phyloP scores from a whole-genome alignment of 2,888 invertebrate genomes.

The Ephialtes manifestator region DNA sequence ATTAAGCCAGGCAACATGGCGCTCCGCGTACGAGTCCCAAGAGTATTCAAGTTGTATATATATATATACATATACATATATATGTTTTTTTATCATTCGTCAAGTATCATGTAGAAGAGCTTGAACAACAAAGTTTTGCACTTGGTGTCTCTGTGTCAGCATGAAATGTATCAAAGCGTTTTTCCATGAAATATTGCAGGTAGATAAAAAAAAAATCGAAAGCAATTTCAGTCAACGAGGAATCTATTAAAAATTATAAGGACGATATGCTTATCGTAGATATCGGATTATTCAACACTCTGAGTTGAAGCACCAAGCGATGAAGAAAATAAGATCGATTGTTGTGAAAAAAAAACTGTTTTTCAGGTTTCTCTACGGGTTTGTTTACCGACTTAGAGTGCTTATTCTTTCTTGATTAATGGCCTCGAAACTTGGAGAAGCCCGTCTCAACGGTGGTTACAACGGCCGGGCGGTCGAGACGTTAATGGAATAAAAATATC shows the following conservation, averaged over 20 bases:
- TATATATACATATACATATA: not conserved
- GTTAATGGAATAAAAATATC: conserved; percentile 72
- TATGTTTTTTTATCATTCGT: not conserved
- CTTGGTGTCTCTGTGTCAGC: not conserved
- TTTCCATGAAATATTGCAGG: not conserved
- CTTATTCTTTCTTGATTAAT: conserved; percentile 69
- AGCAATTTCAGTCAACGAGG: not conserved
- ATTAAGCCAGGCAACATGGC: conserved; percentile 31
- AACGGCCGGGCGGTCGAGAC: conserved; percentile 48
- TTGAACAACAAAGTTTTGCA: conserved; percentile 29
- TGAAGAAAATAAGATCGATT: conserved; percentile 33
- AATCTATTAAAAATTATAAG: not conserved
- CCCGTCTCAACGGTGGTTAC: conserved; percentile 4
- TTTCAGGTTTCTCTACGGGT: conserved; percentile 37
- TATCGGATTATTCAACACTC: not conserved
- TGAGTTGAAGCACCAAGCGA: not conserved
- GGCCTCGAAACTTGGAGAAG: conserved; percentile 55
- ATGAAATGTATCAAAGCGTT: not conserved
- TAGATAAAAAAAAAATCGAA: not conserved
- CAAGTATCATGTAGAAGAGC: not conserved
- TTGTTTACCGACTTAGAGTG: conserved; percentile 52
- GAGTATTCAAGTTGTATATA: conserved; percentile 31
- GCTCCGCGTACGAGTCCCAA: conserved; percentile 26
- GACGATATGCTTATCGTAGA: not conserved
- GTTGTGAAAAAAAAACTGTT: conserved; percentile 12